Conservation (phyloP, 92 coral and sea anemone species). For the Parazoanthus atlanticus region DNA sequence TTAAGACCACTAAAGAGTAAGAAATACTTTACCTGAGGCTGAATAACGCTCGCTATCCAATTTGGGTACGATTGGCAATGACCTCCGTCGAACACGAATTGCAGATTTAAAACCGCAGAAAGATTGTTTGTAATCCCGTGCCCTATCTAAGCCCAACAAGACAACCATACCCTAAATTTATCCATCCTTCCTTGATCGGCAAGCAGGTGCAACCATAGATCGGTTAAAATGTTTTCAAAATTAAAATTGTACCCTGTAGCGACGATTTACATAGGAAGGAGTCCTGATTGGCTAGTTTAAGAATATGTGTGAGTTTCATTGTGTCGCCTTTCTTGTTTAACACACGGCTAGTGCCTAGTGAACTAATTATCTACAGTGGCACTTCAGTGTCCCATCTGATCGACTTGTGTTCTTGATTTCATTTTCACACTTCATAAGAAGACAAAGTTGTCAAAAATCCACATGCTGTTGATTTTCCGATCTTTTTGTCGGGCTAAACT, state of each 20-base stretch:
- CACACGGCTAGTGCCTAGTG: conserved; percentile 8
- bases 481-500: background rate
- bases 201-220: conserved; percentile 30
- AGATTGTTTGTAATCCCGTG: conserved; percentile 10
- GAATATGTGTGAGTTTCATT: conserved; percentile 22
- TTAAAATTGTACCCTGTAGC: conserved; percentile 19
- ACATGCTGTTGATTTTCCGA: background rate
- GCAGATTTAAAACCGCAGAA: conserved; percentile 18
- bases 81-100: background rate
- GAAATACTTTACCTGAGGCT: conserved; percentile 12
- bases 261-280: conserved; percentile 20
- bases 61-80: background rate
- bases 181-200: conserved; percentile 41
- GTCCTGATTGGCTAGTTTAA: conserved; percentile 3
- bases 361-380: conserved; percentile 8
- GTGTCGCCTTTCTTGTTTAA: conserved; percentile 13
- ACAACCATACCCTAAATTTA: conserved; percentile 34
- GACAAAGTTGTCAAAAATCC: background rate
- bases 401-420: background rate
- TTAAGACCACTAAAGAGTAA: conserved; percentile 4
- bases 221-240: conserved; percentile 39
- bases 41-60: background rate
- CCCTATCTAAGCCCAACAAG: conserved; percentile 19
- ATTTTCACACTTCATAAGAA: background rate
- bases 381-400: background rate